Evolutionary conservation across 2,888 invertebrate genomes (phyloP).

Genomic region (Crepidodera aurea): DNA sequence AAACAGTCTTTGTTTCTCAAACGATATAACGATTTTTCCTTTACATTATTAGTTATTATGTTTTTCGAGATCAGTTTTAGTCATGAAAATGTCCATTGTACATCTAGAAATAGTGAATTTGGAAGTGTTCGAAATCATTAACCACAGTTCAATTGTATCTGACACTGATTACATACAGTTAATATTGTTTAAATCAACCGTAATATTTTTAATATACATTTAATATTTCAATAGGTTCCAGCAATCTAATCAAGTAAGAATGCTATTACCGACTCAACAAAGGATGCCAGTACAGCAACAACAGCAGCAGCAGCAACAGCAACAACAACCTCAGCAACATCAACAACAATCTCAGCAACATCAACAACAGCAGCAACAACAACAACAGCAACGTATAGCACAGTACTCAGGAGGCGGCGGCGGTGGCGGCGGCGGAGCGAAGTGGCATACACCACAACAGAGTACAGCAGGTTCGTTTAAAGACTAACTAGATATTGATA

Average conservation of each 20-base stretch:
- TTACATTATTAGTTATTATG: too few relatives aligned
- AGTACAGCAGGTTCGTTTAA: conserved; percentile 44
- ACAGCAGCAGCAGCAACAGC: conserved; percentile 43
- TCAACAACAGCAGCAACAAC: conserved; percentile 42
- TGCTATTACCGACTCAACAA: conserved; percentile 42
- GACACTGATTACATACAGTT: too few relatives aligned
- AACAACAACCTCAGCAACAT: conserved; percentile 46
- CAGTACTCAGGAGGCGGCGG: conserved; percentile 29
- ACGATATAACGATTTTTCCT: too few relatives aligned
- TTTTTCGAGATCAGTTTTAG: too few relatives aligned
- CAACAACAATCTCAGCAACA: conserved; percentile 43
- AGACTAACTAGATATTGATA: background rate
- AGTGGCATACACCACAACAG: conserved; percentile 82
- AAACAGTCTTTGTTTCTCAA: too few relatives aligned
- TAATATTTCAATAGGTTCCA: conserved; percentile 27
- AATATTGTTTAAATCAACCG: too few relatives aligned
- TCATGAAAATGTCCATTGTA: too few relatives aligned
- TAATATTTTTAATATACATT: too few relatives aligned
- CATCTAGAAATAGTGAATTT: too few relatives aligned
- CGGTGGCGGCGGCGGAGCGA: conserved; percentile 51
- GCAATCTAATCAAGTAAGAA: conserved; percentile 24
- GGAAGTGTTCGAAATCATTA: too few relatives aligned
- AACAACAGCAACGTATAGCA: conserved; percentile 42
- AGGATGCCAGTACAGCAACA: conserved; percentile 42
- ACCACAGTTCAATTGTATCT: too few relatives aligned